phyloP scores from a whole-genome alignment of 2,113 vertebrate species.

The Ivindomyrus marchei region DNA sequence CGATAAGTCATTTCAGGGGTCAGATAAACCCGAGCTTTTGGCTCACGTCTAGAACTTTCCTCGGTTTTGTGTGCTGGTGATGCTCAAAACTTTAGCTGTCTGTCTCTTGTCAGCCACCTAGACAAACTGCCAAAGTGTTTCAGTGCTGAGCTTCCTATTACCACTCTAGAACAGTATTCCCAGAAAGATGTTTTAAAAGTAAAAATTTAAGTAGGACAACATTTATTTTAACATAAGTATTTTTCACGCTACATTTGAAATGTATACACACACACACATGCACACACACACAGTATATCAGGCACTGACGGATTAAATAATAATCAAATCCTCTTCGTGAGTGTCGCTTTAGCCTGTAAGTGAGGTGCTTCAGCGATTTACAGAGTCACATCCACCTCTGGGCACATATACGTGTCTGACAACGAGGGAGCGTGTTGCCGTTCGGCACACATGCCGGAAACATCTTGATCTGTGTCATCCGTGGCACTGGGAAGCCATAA shows the following conservation, averaged over 20 bases:
- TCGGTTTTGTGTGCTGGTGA: not conserved
- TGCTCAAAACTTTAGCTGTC: not conserved
- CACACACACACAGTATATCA: not conserved
- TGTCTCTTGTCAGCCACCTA: conserved; percentile 21
- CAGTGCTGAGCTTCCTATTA: conserved; percentile 39
- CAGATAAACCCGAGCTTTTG: not conserved
- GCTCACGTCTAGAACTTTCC: not conserved
- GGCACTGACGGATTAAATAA: conserved; percentile 23
- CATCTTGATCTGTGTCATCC: conserved; percentile 16
- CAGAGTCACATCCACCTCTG: conserved; percentile 21
- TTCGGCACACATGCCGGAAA: not conserved
- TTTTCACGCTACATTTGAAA: not conserved
- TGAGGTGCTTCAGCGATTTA: conserved; percentile 23
- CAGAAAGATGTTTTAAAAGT: not conserved
- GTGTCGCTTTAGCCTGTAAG: conserved; percentile 29
- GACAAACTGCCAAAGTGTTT: conserved; percentile 35
- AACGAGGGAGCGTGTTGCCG: not conserved
- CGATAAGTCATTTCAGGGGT: conserved; percentile 35
- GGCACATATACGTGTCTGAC: conserved; percentile 31
- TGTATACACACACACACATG: not conserved
- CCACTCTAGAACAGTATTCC: conserved; percentile 38
- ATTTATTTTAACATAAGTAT: not conserved
- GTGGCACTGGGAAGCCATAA: not conserved
- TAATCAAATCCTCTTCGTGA: conserved; percentile 24
- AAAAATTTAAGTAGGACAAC: not conserved